A percentile compares a stretch with the other conserved stretches of the same genome.
Evolutionary conservation across 2,113 vertebrate genomes (phyloP).

Genomic region (Illadopsis cleaveri): DNA sequence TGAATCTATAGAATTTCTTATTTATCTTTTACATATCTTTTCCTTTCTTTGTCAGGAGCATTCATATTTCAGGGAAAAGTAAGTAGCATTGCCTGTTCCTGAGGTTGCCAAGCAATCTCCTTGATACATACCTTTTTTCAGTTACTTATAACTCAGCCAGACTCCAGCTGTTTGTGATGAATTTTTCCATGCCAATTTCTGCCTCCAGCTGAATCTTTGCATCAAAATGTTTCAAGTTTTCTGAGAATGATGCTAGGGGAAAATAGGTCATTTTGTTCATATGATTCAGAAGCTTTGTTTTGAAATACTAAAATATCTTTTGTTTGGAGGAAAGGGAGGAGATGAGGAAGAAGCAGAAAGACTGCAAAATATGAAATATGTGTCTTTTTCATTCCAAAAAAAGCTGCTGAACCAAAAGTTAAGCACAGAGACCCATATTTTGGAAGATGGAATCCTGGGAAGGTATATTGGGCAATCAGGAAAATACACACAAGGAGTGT

Average conservation of each 20-base stretch:
- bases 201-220: constrained; percentile 42
- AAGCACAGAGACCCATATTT: neutral
- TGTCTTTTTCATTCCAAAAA: neutral
- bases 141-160: constrained; percentile 30
- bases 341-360: neutral
- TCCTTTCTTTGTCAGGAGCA: neutral
- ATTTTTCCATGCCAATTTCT: constrained; percentile 31
- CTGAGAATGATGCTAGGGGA: neutral
- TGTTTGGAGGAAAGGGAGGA: neutral
- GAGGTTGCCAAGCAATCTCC: neutral
- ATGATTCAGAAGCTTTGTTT: neutral
- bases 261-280: neutral
- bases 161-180: neutral
- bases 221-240: constrained; percentile 3
- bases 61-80: neutral
- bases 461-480: neutral
- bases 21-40: neutral
- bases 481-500: neutral
- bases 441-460: neutral
- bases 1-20: neutral
- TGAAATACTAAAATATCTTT: neutral
- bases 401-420: neutral
- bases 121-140: neutral
- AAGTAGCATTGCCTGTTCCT: neutral
- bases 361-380: neutral